Conservation (phyloP, 2,888 invertebrate species). For the Cylloceria caligata region DNA sequence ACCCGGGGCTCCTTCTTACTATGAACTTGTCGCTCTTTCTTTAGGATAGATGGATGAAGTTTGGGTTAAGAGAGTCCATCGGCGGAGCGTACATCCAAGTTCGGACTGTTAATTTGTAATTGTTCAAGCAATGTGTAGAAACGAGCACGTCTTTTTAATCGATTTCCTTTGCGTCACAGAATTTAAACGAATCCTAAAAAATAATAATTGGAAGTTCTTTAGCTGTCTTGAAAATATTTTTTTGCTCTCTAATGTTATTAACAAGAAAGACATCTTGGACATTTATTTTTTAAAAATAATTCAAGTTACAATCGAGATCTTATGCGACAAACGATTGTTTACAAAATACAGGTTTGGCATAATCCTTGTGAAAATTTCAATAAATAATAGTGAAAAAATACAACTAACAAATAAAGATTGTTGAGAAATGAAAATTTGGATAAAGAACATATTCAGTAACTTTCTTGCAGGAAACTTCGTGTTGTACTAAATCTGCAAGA, state of each 20-base stretch:
- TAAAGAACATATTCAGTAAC: not conserved
- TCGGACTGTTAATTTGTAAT: constrained; percentile 4
- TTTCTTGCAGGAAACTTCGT: not conserved
- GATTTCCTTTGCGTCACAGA: not conserved
- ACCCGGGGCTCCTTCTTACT: constrained; percentile 52
- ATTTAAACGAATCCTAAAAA: not conserved
- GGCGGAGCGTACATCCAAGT: not conserved
- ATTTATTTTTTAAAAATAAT: too few relatives aligned
- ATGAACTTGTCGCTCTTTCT: constrained; percentile 29
- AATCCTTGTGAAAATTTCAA: too few relatives aligned
- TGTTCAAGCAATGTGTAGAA: not conserved
- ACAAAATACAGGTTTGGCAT: too few relatives aligned
- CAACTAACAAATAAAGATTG: not conserved
- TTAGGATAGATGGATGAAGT: constrained; percentile 1
- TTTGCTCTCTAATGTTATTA: too few relatives aligned
- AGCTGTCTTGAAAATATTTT: too few relatives aligned
- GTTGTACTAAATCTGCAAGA: too few relatives aligned
- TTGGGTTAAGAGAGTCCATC: constrained; percentile 15
- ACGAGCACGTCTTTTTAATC: not conserved
- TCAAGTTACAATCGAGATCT: too few relatives aligned
- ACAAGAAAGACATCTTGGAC: too few relatives aligned
- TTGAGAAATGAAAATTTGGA: not conserved
- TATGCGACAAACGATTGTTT: too few relatives aligned
- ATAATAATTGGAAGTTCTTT: too few relatives aligned
- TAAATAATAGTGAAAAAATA: too few relatives aligned